These are phyloP conservation scores for Ypsolopha sequella DNA, from an alignment of 2,888 invertebrate genomes.

Conservation along the genomic window DNA sequence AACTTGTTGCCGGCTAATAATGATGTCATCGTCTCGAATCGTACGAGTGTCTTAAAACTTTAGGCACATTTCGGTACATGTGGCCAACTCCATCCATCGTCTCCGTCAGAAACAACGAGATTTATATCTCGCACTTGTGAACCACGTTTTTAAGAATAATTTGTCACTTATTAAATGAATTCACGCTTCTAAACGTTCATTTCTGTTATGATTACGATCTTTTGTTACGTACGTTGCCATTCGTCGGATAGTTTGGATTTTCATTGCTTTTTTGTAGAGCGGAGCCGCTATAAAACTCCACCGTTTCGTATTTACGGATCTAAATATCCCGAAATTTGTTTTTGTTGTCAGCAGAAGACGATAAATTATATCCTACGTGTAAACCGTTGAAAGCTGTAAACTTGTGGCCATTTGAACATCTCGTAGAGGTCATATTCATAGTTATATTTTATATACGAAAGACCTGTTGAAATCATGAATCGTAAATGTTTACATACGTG, in stretches of 20 bases:
- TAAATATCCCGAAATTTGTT: conserved; percentile 32
- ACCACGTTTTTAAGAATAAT: background rate
- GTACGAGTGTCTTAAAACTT: conserved; percentile 16
- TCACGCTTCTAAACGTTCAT: too few relatives aligned
- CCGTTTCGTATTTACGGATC: conserved; percentile 23
- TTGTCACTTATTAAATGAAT: too few relatives aligned
- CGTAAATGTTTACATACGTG: background rate
- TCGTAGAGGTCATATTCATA: background rate
- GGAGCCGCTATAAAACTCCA: conserved; percentile 27
- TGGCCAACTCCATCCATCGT: background rate
- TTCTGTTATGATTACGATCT: too few relatives aligned
- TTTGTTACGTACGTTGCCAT: background rate
- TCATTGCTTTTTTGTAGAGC: conserved; percentile 8
- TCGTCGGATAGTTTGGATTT: background rate
- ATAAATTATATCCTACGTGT: conserved; percentile 34
- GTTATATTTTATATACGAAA: background rate
- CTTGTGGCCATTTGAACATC: conserved; percentile 16
- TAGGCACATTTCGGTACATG: background rate
- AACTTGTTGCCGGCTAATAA: conserved; percentile 7
- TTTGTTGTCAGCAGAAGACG: conserved; percentile 36
- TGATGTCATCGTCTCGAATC: conserved; percentile 35
- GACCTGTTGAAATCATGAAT: background rate
- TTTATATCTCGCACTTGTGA: background rate
- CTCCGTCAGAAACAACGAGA: background rate
- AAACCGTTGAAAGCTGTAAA: conserved; percentile 28